Percentiles rank a stretch among this genome's conserved stretches.
phyloP scores from a whole-genome alignment of 1,140 invertebrate genomes.

The Drosophila hydei region DNA sequence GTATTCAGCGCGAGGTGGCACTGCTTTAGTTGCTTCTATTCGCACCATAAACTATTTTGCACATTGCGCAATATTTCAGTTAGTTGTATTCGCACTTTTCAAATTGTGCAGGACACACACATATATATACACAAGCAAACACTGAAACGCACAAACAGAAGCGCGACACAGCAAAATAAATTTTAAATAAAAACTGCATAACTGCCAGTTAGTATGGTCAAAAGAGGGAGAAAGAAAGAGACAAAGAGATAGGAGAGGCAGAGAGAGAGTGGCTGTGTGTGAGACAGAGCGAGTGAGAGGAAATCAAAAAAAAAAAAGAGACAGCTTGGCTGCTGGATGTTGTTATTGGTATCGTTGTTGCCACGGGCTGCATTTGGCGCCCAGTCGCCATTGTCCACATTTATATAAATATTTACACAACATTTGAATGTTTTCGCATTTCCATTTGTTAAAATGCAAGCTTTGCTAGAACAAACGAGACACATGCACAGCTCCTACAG shows the following conservation, averaged over 20 bases:
- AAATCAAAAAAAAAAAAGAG: slow-evolving; percentile 9
- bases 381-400: slow-evolving; percentile 63
- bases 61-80: slow-evolving; percentile 77
- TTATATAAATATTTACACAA: slow-evolving; percentile 79
- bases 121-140: slow-evolving; percentile 38
- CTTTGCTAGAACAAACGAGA: slow-evolving; percentile 30
- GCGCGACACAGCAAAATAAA: slow-evolving; percentile 59
- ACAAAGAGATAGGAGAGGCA: background rate
- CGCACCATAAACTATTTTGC: slow-evolving; percentile 77
- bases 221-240: slow-evolving; percentile 11
- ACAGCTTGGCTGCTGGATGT: slow-evolving; percentile 6
- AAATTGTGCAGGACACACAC: slow-evolving; percentile 64
- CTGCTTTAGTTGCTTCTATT: slow-evolving; percentile 50
- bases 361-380: slow-evolving; percentile 36
- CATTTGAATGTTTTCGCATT: slow-evolving; percentile 75
- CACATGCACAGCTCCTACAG: slow-evolving; percentile 33
- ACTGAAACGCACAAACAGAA: slow-evolving; percentile 21
- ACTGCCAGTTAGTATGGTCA: slow-evolving; percentile 50
- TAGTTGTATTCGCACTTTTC: slow-evolving; percentile 65
- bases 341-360: slow-evolving; percentile 15
- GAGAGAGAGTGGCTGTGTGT: too few species aligned
- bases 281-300: background rate
- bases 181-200: slow-evolving; percentile 73
- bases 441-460: slow-evolving; percentile 65
- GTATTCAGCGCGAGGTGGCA: slow-evolving; percentile 49